Evolutionary conservation across 1,140 invertebrate species (phyloP), one percentile per base, ranked within the genome.

Genomic region (Cherax destructor): DNA sequence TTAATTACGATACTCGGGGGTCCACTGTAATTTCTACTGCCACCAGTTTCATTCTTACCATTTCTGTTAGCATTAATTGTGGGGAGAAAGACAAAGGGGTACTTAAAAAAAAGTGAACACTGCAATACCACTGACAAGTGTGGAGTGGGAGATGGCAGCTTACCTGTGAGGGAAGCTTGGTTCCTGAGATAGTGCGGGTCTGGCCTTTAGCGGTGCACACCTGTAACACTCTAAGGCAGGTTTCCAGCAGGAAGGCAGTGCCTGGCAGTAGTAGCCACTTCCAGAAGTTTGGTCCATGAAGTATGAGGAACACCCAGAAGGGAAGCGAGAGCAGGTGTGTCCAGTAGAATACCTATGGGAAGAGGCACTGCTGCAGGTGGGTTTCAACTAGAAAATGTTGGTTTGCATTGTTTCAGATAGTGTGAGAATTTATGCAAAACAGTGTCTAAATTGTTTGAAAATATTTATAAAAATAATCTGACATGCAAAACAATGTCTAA

Each of bases 201-300:
- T 95, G 95, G 10, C 94, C 94, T 47, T 93, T 72, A 7, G 94
- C 83, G 50, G 94, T 93, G 86, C 95, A 95, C 1, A 97, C 94
- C 87, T 93, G 90, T 11, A 83, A 77, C 18, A 93, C 47, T 24
- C 97, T 95, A 50, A 96, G 94, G 4, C 97, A 95, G 72, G 97
- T 96, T 95, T 99, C 98, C 0, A 98, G 94, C 0, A 97, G 78
- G 94, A 97, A 99, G 0, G 98, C 95, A 0, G 96, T 93, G 0
- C 97, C 98, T 0, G 98, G 98, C 1, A 96, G 94, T 11, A 99
- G 94, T 93, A 99, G 98, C 98, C 98, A 99, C 94, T 98, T 98
- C 98, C 98, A 99, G 94, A 99, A 99, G 94, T 97, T 97, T 0
- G 98, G 97, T 0, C 96, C 97, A 94, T 99, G 98, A 52, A 99